These are phyloP conservation scores for Hoplostethus mediterraneus DNA, from an alignment of 2,797 vertebrate genomes.

Conservation along the genomic window DNA sequence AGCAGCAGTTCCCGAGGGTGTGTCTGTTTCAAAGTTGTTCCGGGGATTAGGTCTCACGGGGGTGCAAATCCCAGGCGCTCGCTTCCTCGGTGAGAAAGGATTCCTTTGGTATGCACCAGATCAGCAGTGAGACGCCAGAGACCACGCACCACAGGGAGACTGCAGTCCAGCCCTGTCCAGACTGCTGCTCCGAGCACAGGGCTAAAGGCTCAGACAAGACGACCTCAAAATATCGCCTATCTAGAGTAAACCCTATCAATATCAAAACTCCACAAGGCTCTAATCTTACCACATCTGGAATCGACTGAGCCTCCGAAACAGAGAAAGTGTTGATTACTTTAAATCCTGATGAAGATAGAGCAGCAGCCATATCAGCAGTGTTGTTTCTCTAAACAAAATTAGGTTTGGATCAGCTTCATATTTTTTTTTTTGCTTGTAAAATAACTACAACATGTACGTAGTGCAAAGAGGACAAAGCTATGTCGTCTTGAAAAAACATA, in stretches of 20 bases:
- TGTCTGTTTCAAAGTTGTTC: constrained; percentile 86
- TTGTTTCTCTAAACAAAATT: neutral
- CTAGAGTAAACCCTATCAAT: constrained; percentile 66
- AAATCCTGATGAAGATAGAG: constrained; percentile 28
- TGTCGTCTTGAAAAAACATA: constrained; percentile 24
- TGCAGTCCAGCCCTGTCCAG: constrained; percentile 1
- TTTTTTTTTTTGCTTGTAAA: too few relatives aligned
- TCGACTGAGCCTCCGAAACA: constrained; percentile 39
- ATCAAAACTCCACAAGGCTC: constrained; percentile 38
- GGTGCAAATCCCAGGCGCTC: constrained; percentile 82
- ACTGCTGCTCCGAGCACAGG: constrained; percentile 39
- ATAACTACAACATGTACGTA: too few relatives aligned
- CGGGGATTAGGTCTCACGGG: constrained; percentile 82
- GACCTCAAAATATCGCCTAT: constrained; percentile 54
- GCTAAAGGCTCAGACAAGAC: constrained; percentile 52
- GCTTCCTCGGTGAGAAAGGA: constrained; percentile 84
- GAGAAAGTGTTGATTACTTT: neutral
- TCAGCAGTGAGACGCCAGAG: constrained; percentile 79
- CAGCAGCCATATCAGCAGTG: neutral
- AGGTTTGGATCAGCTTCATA: neutral
- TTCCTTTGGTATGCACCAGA: constrained; percentile 84
- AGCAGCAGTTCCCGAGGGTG: constrained; percentile 68
- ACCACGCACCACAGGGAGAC: constrained; percentile 62
- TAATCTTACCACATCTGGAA: constrained; percentile 71
- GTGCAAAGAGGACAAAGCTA: too few relatives aligned